Conservation (phyloP, 2,888 invertebrate genomes). For the Fissipunctia ypsillon region DNA sequence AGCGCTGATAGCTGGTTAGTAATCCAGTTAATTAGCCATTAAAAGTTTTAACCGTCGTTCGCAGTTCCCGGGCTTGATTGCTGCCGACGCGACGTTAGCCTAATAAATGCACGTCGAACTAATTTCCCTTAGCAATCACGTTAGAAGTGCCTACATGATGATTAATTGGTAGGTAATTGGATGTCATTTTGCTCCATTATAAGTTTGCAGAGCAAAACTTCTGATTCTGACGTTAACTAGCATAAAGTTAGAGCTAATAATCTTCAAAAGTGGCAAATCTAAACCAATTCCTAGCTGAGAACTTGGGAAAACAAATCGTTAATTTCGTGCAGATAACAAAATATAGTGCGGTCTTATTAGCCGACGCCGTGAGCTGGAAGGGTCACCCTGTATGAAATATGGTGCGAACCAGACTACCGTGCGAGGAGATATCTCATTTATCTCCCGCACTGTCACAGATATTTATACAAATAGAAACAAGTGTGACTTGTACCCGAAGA, state of each 20-base stretch:
- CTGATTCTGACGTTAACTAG: background rate
- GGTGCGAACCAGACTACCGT: slow-evolving; percentile 39
- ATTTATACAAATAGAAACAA: slow-evolving; percentile 11
- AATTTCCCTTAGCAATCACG: slow-evolving; percentile 48
- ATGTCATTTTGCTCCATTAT: slow-evolving; percentile 14
- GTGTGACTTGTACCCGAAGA: background rate
- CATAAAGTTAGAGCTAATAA: background rate
- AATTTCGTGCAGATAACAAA: slow-evolving; percentile 51
- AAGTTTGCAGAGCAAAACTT: background rate
- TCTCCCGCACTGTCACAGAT: slow-evolving; percentile 46
- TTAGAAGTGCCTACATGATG: slow-evolving; percentile 29
- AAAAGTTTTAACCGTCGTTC: slow-evolving; percentile 75
- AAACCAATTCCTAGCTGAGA: background rate
- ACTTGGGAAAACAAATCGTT: slow-evolving; percentile 43
- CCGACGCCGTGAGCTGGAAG: slow-evolving; percentile 65
- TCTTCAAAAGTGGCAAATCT: background rate
- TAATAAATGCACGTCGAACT: slow-evolving; percentile 46
- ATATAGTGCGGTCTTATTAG: slow-evolving; percentile 63
- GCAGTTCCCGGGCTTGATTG: slow-evolving; percentile 57
- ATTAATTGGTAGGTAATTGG: slow-evolving; percentile 30
- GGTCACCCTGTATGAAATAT: slow-evolving; percentile 68
- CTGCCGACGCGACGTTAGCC: slow-evolving; percentile 31
- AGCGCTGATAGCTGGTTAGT: slow-evolving; percentile 66
- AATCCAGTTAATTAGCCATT: slow-evolving; percentile 79
- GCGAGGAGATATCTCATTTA: slow-evolving; percentile 66